Evolutionary conservation across 2,797 vertebrate genomes (phyloP), one percentile per base, ranked within the genome.

Genomic region (Phaenicophaeus curvirostris): DNA sequence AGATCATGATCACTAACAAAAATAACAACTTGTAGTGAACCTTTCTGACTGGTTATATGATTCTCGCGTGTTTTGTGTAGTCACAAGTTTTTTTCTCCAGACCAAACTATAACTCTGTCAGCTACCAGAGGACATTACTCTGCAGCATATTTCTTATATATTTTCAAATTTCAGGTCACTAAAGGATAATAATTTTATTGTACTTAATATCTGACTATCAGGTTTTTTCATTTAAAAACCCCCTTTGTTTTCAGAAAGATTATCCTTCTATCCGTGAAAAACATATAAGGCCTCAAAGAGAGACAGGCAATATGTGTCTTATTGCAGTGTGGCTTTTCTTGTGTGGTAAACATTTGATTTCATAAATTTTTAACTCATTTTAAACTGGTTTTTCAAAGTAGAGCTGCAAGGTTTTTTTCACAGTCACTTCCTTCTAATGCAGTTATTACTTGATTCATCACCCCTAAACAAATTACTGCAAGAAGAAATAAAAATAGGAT

Each of bases 381-480:
- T 18, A 87, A 88, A 95, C 9, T 11, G 81, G 5, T 85, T 84
- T 61, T 91, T 92, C 57, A 69, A 77, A 90, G 62, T 31, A 87
- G 5, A 54, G 7, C 41, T 66, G 53, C 46, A 88, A 84, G 27
- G 15, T 11, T 6, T 24, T 18, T 93, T 67, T 37, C 39, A 73
- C 28, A 93, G 68, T 12, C 6, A 25, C 91, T 94, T 90, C 27
- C 8, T 85, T 92, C 76, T 61, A 79, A 73, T 66, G 54, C 9
- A 67, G 55, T 89, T 87, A 51, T 83, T 91, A 91, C 33, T 30
- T 62, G 13, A 95, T 86, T 93, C 80, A 92, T 90, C 77, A 71
- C 50, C 23, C 13, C 54, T 55, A 37, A 90, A 73, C 20, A 69
- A 93, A 96, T 87, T 42, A 76, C 54, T 44, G 13, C 6, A 42